Conservation (phyloP, 2,888 invertebrate genomes). For the Pterobdella sp. region DNA sequence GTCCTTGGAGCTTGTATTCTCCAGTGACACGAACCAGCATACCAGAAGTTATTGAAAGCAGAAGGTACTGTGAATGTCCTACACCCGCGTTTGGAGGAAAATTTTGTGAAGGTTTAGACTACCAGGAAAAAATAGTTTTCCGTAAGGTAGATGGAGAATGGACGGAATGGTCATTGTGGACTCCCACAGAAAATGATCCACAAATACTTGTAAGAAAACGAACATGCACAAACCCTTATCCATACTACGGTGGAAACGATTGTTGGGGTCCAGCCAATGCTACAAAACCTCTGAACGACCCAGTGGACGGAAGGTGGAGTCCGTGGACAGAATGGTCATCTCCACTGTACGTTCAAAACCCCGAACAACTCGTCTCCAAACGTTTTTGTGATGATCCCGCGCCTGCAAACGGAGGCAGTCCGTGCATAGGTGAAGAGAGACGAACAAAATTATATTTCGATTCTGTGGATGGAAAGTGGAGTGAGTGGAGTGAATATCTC, state of each 20-base stretch:
- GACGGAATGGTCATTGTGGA: conserved; percentile 32
- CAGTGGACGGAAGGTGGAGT: conserved; percentile 18
- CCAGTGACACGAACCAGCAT: not conserved
- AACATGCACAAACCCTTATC: conserved; percentile 45
- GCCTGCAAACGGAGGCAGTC: conserved; percentile 18
- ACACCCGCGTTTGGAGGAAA: conserved; percentile 14
- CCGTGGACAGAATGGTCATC: conserved; percentile 15
- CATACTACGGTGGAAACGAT: conserved; percentile 43
- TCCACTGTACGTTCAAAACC: not conserved
- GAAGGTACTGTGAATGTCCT: conserved; percentile 22
- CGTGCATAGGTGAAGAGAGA: not conserved
- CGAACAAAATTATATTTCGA: not conserved
- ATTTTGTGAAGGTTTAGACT: conserved; percentile 21
- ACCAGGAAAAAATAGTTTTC: conserved; percentile 1
- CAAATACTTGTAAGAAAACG: conserved; percentile 40
- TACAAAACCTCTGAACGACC: not conserved
- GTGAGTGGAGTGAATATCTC: conserved; percentile 15
- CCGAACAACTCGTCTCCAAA: not conserved
- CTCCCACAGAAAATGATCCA: conserved; percentile 14
- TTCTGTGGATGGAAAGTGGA: conserved; percentile 16
- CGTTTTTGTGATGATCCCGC: conserved; percentile 20
- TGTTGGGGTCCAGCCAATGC: conserved; percentile 41
- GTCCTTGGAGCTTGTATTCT: not conserved
- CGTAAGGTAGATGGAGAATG: conserved; percentile 30
- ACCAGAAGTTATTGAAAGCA: conserved; percentile 14